Evolutionary conservation across 2,797 vertebrate genomes (phyloP), one percentile per base, ranked within the genome.

Genomic region (Tenualosa thibaudeaui): DNA sequence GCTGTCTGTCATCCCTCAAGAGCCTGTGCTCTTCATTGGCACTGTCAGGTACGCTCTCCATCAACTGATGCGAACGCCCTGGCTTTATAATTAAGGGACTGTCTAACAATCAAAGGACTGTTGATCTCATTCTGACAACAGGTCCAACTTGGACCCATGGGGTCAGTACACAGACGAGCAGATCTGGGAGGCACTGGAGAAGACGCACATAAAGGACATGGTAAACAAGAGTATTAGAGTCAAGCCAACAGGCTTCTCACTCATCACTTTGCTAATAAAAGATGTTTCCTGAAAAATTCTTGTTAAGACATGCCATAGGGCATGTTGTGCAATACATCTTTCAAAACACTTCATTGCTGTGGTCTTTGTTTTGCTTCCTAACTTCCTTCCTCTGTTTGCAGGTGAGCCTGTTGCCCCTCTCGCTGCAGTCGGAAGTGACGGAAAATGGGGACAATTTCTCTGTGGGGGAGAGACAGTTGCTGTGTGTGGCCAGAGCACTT

Each of bases 361-460:
- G 17, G 6, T 78, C 40, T 78, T n/a, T 40, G 15, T 78, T 3
- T 46, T 46, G 15, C 75, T 17, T 10, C 24, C 3, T 85, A 4
- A 4, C 46, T 7, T 3, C 50, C 50, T 7, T 51, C 50, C 50
- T 10, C 7, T 90, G 85, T 31, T 31, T 85, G 87, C 91, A 97
- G 96, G 91, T 97, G 37, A 93, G 89, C 86, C 94, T 94, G 89
- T 90, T 96, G 84, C 95, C 96, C 60, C 92, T 94, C 85, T 92
- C 93, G 3, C 93, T 97, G 82, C 84, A 94, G 43, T 95, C 94
- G 0, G 94, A 95, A 90, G 97, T 98, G 84, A 92, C 91, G 0
- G 97, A 97, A 91, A 97, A 96, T 9, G 97, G 97, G 50, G 95
- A 93, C 81, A 97, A 97, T 92, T 97, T 97, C 92, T 97, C 97